These are phyloP conservation scores for Stenodera caucasica DNA, from an alignment of 2,888 invertebrate species.

Conservation along the genomic window DNA sequence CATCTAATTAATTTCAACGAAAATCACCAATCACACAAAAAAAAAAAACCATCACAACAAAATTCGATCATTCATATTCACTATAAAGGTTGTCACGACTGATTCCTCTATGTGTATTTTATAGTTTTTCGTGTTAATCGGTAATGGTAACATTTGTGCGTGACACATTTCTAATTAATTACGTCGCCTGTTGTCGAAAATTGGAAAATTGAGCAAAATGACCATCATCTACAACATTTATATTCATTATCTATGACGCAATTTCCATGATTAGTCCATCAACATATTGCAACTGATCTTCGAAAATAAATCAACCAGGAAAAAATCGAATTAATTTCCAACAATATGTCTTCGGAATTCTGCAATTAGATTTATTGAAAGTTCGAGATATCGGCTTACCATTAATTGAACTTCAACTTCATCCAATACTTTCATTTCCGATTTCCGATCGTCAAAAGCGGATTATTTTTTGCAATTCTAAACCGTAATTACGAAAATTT, in stretches of 20 bases:
- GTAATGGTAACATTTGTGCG: neutral
- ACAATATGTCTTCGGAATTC: too few relatives aligned
- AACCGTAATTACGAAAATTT: too few relatives aligned
- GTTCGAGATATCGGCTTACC: too few relatives aligned
- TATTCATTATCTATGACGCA: neutral
- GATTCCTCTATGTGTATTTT: neutral
- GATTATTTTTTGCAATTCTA: too few relatives aligned
- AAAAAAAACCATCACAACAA: neutral
- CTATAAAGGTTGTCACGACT: neutral
- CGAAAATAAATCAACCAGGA: too few relatives aligned
- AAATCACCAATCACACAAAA: neutral
- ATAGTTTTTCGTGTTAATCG: neutral
- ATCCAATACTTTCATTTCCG: too few relatives aligned
- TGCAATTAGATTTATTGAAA: too few relatives aligned
- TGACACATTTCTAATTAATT: slow-evolving; percentile 4
- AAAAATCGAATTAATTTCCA: too few relatives aligned
- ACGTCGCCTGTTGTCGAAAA: neutral
- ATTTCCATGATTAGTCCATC: neutral
- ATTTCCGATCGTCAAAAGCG: too few relatives aligned
- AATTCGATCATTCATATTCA: neutral
- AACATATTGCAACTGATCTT: neutral
- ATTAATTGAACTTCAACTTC: too few relatives aligned
- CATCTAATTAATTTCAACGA: neutral
- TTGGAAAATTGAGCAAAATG: neutral
- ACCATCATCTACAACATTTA: neutral